Evolutionary conservation across 2,888 invertebrate genomes (phyloP), one percentile per base, ranked within the genome.

Genomic region (Macrosoma leucophasiata): DNA sequence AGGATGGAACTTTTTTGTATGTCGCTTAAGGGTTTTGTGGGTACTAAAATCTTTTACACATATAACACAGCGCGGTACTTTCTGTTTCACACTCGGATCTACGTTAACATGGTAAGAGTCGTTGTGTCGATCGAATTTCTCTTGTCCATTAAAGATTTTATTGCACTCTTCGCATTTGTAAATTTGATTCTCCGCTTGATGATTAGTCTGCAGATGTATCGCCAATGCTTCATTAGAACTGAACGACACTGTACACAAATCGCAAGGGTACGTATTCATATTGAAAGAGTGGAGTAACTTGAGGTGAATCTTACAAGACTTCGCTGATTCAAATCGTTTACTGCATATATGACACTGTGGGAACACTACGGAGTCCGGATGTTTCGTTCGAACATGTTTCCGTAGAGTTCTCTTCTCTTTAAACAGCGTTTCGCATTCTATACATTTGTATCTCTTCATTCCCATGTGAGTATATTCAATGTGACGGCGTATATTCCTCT

Each of bases 21-120:
- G 79, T 0, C 78, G 55, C 25, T 71, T 75, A 5, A 81, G 20
- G 0, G 79, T 77, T 39, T 79, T 79, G 0, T 69, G 46, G 0
- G 77, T 67, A 27, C 79, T 77, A n/a, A 81, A 81, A 25, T 79
- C 72, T 38, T 79, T 81, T 34, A 62, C 64, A 13, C 79, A 81
- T 0, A 79, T 50, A 2, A 77, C 61, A 21, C 79, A 81, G 3
- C 68, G 46, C 0, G 79, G 79, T 0, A 50, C 24, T 23, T 72
- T 74, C 15, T 62, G 59, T 12, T 55, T 62, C 0, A 55, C 28
- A 9, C 5, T 23, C 12, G 7, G 2, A 40, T 50, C 7, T 30
- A 26, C 0, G n/a, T n/a, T 18, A 41, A 8, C 39, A 3, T 39
- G 43, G 6, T 32, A 26, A 7, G 32, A 3, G 48, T 42, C 0